phyloP scores from a whole-genome alignment of 2,797 vertebrate genomes.

The Acanthurus tractus region DNA sequence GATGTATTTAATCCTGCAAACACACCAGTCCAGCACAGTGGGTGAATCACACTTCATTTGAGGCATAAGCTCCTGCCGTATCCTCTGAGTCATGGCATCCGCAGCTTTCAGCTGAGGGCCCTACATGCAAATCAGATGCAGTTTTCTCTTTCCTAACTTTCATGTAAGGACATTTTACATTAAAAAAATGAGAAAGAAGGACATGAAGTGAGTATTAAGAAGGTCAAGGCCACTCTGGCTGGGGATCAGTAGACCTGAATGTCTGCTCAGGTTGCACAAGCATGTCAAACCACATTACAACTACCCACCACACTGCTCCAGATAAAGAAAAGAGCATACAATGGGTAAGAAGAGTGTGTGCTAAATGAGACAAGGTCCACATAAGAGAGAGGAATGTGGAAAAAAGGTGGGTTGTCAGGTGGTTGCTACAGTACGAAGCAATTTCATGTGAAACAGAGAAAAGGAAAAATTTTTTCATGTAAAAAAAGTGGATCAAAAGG shows the following conservation, averaged over 20 bases:
- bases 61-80: conserved; percentile 32
- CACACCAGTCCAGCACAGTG: neutral
- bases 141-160: conserved; percentile 6
- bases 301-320: conserved; percentile 2
- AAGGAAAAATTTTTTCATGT: neutral
- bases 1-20: conserved; percentile 31
- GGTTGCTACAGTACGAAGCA: conserved; percentile 12
- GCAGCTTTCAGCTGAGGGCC: conserved; percentile 49
- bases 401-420: neutral
- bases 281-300: neutral
- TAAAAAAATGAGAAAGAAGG: conserved; percentile 8
- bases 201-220: conserved; percentile 24
- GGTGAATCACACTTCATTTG: conserved; percentile 41
- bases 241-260: conserved; percentile 6
- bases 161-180: conserved; percentile 24
- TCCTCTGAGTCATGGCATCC: conserved; percentile 57
- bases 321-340: conserved; percentile 23
- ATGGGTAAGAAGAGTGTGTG: conserved; percentile 4
- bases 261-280: conserved; percentile 26
- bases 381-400: conserved; percentile 13
- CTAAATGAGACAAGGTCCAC: conserved; percentile 26
- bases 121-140: conserved; percentile 48
- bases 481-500: conserved; percentile 36
- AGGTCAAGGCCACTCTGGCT: neutral
- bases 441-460: conserved; percentile 26